Base-by-base conservation (phyloP, 2,888 invertebrate genomes). In the Megalurothrips usitatus region DNA sequence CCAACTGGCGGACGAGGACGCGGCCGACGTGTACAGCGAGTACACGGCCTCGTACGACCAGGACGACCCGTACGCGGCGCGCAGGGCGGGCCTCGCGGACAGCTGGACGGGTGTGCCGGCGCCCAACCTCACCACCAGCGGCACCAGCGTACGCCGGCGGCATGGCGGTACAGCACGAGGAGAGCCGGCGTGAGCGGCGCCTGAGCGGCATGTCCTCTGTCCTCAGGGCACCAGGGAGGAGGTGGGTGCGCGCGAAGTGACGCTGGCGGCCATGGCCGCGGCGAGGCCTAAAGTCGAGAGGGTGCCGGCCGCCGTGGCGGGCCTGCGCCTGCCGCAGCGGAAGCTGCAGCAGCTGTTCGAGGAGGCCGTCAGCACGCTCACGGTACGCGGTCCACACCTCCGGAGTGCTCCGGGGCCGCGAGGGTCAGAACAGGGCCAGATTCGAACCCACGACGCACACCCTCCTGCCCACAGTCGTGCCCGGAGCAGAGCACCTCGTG, bases 11-110 rank as follows among this genome's bases (percentile, higher is more conserved):
- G 68, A 75, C 68, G 68, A 75, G 26, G 23, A n/a, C 26, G 23
- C 12, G 11, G 23, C 68, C 26, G 68, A 75, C 68, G 68, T 75
- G 26, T 75, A 75, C 68, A 75, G 68, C 68, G 68, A 75, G 68
- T 75, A 75, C 68, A 75, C 23, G 26, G 68, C 68, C 23, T n/a
- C 68, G 26, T 75, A 75, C 68, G 12, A 75, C 68, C 23, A n/a
- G 26, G 68, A 75, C 68, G 26, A 75, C 68, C 68, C 68, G 8
- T 75, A 26, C 23, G 9, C 68, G 26, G 68, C 68, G 68, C 68
- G 68, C 23, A 26, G 26, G 26, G 68, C 68, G 26, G 68, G 68
- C 26, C 68, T 75, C 9, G 68, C 68, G 23, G 68, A 75, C 68
- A 12, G 26, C 68, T 75, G 68, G 68, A 75, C 8, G 12, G 68